Evolutionary conservation across 2,888 invertebrate species (phyloP).

Genomic region (Tipula vernalis): DNA sequence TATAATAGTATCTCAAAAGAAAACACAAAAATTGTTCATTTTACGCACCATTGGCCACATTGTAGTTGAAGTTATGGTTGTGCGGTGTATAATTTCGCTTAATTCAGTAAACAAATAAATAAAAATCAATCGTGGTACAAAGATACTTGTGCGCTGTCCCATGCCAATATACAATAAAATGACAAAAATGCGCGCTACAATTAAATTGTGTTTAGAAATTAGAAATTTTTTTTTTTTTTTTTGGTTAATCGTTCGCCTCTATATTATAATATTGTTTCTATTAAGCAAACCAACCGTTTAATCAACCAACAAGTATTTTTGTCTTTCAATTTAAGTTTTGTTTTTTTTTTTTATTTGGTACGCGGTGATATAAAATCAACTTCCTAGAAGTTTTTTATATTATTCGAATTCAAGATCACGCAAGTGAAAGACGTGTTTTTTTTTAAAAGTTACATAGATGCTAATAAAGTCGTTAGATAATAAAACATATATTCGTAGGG

Average conservation of each 20-base stretch:
- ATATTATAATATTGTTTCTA: background rate
- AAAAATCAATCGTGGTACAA: background rate
- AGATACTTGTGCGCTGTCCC: background rate
- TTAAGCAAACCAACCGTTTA: background rate
- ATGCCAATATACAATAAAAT: background rate
- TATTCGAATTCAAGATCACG: background rate
- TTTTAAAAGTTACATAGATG: background rate
- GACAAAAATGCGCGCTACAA: background rate
- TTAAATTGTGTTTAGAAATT: background rate
- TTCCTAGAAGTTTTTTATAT: background rate
- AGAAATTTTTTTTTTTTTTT: background rate
- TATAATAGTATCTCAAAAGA: background rate
- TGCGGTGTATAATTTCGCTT: background rate
- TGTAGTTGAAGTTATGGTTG: too few relatives aligned
- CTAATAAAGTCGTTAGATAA: background rate
- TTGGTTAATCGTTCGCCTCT: background rate
- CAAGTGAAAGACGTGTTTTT: background rate
- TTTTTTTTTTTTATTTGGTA: background rate
- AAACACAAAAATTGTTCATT: background rate
- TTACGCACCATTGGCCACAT: background rate
- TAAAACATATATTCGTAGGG: background rate
- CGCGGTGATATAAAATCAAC: background rate
- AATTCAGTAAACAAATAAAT: background rate
- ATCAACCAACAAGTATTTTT: background rate
- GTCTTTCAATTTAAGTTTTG: background rate